phyloP scores from a whole-genome alignment of 2,888 invertebrate species.

The Ceriagrion tenellum region DNA sequence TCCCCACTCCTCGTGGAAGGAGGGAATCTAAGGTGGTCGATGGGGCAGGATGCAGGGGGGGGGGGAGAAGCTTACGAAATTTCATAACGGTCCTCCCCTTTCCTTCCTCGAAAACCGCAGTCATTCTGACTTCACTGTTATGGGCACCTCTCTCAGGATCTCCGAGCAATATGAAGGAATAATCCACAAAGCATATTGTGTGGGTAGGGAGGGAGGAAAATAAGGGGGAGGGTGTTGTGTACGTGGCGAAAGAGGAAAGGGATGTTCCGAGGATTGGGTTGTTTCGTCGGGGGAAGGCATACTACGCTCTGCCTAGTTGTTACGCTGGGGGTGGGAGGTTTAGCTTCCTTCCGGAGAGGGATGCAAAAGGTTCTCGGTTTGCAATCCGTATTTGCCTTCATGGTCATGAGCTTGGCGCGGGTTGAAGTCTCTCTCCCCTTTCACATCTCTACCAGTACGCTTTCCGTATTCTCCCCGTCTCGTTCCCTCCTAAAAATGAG shows the following conservation, averaged over 20 bases:
- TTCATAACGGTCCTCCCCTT: slow-evolving; percentile 43
- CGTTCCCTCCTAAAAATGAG: not conserved
- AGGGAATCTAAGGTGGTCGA: not conserved
- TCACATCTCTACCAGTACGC: too few relatives aligned
- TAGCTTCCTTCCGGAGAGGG: slow-evolving; percentile 4
- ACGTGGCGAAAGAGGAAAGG: not conserved
- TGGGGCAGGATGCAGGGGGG: not conserved
- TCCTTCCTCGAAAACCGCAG: slow-evolving; percentile 47
- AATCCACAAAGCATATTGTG: slow-evolving; percentile 65
- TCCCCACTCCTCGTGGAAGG: not conserved
- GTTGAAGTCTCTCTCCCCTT: too few relatives aligned
- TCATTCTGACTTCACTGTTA: slow-evolving; percentile 61
- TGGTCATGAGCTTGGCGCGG: too few relatives aligned
- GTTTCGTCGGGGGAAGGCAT: not conserved
- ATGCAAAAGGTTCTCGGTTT: not conserved
- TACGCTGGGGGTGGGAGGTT: slow-evolving; percentile 4
- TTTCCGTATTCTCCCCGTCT: not conserved
- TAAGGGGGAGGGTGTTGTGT: not conserved
- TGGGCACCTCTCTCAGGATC: slow-evolving; percentile 46
- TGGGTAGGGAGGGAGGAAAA: not conserved
- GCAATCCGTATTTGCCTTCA: not conserved
- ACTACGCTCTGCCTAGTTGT: too few relatives aligned
- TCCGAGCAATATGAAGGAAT: slow-evolving; percentile 64
- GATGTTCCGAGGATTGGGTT: slow-evolving; percentile 10
- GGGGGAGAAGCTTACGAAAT: slow-evolving; percentile 25